Evolutionary conservation across 1,140 invertebrate genomes (phyloP), one percentile per base, ranked within the genome.

Genomic region (Heterodera carotae): DNA sequence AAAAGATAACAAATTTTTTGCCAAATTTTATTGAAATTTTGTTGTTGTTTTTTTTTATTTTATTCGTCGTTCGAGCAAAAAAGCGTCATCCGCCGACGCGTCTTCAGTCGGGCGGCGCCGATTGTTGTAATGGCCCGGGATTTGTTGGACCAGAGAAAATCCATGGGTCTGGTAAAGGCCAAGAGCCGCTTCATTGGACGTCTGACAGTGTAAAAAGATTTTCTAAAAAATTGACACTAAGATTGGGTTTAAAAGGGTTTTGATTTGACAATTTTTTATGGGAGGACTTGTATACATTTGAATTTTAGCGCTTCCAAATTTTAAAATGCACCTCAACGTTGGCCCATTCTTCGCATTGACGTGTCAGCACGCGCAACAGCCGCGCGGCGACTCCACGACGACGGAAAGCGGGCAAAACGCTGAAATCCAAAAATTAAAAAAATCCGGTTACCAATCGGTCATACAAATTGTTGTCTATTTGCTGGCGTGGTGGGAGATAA

Each of bases 181-280:
- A 25, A 71, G 34, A 2, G 69, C 69, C 29, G 69, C 18, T 71
- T 53, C 22, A 71, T 71, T 71, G 29, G 27, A 8, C 59, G 36
- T n/a, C 34, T 71, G 69, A 48, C 69, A 71, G 59, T 71, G 69
- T 33, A 71, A 71, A 22, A 59, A 22, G 34, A 71, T 71, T n/a
- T 43, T 27, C 69, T 71, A 18, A 56, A 56, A 56, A 56, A 18
- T 1, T 22, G 22, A 5, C 22, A 18, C 22, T 5, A 56, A 56
- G 4, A 56, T 22, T 56, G 15, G 12, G 22, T 56, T 56, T 5
- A 53, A 53, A 22, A 8, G 39, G 39, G 6, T 43, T 8, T 43
- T 43, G 12, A 43, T 8, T 43, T 0, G 12, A 43, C 12, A 43
- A 43, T n/a, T n/a, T n/a, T n/a, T n/a, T n/a, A n/a, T n/a, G n/a